Base-by-base conservation (phyloP, 2,888 invertebrate species). In the Drosophila borborema region DNA sequence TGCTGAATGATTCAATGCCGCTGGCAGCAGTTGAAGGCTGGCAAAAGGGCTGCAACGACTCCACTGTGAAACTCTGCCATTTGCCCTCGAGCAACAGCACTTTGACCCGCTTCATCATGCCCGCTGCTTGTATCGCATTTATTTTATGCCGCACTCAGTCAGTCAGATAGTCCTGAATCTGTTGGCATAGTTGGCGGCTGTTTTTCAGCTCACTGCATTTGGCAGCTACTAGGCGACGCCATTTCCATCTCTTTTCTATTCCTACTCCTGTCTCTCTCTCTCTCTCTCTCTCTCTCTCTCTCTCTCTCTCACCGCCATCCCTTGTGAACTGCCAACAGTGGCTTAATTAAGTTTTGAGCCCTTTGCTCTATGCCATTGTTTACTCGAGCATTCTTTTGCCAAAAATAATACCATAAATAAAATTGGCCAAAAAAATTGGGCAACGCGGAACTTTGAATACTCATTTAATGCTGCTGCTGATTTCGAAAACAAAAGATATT, bases 301-400 rank as follows among this genome's bases (percentile, higher is more conserved):
- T 40, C 2, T 7, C n/a, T 12, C 18, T 10, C 23, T 16, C 20
- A 20, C 20, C 20, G 20, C 20, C 16, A 2, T 4, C 48, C n/a
- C 41, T 41, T 9, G 1, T 16, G 43, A 54, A 38, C 43, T n/a
- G 34, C 43, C 40, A 43, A 14, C 43, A 63, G 71, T 60, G 72
- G 72, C 81, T 82, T 86, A 87, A 86, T 87, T 86, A 87, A 87
- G 85, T 86, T 87, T 51, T 84, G 61, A 55, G 67, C 55, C 58
- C 70, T 63, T 28, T 43, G 46, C 72, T 64, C 66, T 66, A 58
- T 68, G 70, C 68, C 64, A 69, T 75, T 81, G 73, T 84, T 85
- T 80, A 64, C 76, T 65, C 48, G 58, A 18, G 55, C 59, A 40
- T 48, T 51, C 51, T 55, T 70, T 70, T 60, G 66, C 70, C 65